Evolutionary conservation across 2,888 invertebrate species (phyloP), one percentile per base, ranked within the genome.

Genomic region (Itoplectis maculator): DNA sequence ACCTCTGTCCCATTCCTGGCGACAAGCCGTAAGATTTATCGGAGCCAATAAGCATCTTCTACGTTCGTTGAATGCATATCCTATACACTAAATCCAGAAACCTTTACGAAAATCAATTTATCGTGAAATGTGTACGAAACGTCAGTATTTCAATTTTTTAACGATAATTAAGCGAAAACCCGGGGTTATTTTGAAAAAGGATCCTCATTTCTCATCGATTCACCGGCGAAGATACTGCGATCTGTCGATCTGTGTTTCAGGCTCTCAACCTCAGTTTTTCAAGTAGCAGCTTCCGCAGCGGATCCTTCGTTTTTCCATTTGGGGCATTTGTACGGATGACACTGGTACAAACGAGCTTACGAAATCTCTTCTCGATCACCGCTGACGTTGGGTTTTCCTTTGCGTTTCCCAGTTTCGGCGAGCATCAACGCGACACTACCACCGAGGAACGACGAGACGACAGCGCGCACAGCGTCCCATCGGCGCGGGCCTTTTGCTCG

Each of bases 261-360:
- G 7, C 42, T 76, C 49, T 37, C n/a, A 54, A 18, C 29, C 18
- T 37, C 13, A 9, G 42, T 66, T 61, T 49, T 47, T 37, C n/a
- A 8, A 23, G 51, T 61, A 73, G 61, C 54, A 79, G 54, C 61
- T 72, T 72, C 35, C n/a, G 61, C 8, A 51, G 56, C 40, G 15
- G 70, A 72, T 72, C 47, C 56, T 79, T 74, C 40, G n/a, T n/a
- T n/a, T 42, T 56, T 75, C 75, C 70, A 72, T 20, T 73, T 29
- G 61, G 2, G 18, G 42, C 20, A 83, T 83, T 77, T 79, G 69
- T 80, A 74, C 49, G 65, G 63, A 80, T 83, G 79, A 65, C 72
- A 79, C 68, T 18, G 61, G 61, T 77, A 77, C 76, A 80, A 80
- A 79, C 72, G 79, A 82, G 76, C 54, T 73, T 56, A 56, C 54